These are phyloP conservation scores for Terrapene triunguis DNA, from an alignment of 2,113 vertebrate genomes.

Conservation along the genomic window DNA sequence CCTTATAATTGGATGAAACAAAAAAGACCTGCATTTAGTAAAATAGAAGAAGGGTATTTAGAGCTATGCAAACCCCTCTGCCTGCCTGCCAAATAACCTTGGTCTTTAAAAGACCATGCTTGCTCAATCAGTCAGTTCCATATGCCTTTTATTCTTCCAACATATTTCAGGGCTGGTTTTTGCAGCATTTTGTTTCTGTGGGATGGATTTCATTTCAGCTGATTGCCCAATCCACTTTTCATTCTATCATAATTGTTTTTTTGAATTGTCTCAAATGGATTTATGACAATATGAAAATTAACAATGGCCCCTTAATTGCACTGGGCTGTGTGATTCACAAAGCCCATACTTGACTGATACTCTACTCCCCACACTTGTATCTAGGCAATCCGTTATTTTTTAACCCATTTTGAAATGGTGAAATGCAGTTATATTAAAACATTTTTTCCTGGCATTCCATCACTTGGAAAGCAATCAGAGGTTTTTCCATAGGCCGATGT, in stretches of 20 bases:
- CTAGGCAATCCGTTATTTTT: constrained; percentile 36
- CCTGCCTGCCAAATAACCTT: constrained; percentile 56
- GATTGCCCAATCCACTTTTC: constrained; percentile 79
- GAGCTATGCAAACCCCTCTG: constrained; percentile 23
- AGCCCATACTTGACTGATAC: constrained; percentile 59
- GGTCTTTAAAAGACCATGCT: constrained; percentile 51
- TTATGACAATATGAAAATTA: constrained; percentile 80
- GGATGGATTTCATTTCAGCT: constrained; percentile 76
- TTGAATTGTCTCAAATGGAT: constrained; percentile 79
- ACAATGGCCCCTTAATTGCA: constrained; percentile 77
- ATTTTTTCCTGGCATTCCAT: constrained; percentile 47
- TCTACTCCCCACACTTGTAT: constrained; percentile 12
- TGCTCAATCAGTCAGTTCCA: constrained; percentile 37
- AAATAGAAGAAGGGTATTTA: constrained; percentile 47
- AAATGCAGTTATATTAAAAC: constrained; percentile 54
- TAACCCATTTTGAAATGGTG: constrained; percentile 48
- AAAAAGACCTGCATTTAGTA: constrained; percentile 43
- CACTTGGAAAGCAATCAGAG: constrained; percentile 64
- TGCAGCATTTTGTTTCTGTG: constrained; percentile 73
- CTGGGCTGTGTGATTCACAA: constrained; percentile 66
- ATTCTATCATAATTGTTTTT: constrained; percentile 77
- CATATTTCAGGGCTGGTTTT: constrained; percentile 43
- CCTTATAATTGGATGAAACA: constrained; percentile 11
- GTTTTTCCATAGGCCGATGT: constrained; percentile 63
- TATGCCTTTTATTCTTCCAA: constrained; percentile 71